Evolutionary conservation across 37 sponge, comb jelly and placozoan species (phyloP).

Genomic region (Geodia barretti): DNA sequence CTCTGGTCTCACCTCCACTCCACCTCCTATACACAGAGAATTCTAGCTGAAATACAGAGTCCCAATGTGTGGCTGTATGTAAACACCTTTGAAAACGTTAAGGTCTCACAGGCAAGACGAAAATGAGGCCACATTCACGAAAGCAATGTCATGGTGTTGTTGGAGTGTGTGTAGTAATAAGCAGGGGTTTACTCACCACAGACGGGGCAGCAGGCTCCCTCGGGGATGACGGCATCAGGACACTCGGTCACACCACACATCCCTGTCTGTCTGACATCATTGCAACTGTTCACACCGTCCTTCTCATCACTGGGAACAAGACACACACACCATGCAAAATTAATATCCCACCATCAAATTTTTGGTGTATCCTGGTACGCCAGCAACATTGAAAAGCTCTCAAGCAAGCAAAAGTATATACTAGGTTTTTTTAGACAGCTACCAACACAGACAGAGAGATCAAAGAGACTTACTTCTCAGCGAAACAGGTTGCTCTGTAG

Average conservation of each 20-base stretch:
- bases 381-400: not conserved
- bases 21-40: too few species aligned
- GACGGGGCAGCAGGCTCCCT: conserved; percentile 45
- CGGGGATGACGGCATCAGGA: conserved; percentile 22
- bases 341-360: too few species aligned
- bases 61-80: too few species aligned
- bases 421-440: not conserved
- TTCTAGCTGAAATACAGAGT: too few species aligned
- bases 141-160: too few species aligned
- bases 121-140: too few species aligned
- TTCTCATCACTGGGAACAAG: not conserved
- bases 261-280: not conserved
- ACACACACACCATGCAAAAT: not conserved
- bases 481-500: conserved; percentile 47
- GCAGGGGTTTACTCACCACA: conserved; percentile 69
- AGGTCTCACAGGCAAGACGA: too few species aligned
- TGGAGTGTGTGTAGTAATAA: too few species aligned
- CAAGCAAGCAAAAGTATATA: not conserved
- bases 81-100: too few species aligned
- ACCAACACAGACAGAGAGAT: not conserved
- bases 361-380: too few species aligned
- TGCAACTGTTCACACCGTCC: conserved; percentile 14
- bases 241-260: conserved; percentile 9
- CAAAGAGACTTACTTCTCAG: conserved; percentile 26
- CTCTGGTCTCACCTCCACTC: conserved; percentile 13